These are phyloP conservation scores for Harlomillsia oculata DNA, from an alignment of 1,140 invertebrate genomes.

Conservation along the genomic window DNA sequence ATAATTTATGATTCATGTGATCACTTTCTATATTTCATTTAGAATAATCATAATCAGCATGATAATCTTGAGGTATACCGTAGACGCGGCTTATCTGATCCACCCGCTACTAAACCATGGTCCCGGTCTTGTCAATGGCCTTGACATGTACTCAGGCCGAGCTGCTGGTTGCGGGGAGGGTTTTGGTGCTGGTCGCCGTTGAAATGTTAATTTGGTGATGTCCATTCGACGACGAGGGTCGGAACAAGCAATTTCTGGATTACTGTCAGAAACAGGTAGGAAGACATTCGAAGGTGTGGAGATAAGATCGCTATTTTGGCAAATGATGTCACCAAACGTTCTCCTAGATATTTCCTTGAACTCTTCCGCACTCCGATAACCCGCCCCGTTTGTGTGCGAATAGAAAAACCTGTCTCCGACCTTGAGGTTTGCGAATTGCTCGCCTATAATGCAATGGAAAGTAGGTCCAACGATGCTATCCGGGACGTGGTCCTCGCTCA, in stretches of 20 bases:
- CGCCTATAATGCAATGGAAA: constrained; percentile 46
- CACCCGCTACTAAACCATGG: too few species aligned
- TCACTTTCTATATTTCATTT: too few species aligned
- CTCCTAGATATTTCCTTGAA: constrained; percentile 7
- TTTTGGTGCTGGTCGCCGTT: too few species aligned
- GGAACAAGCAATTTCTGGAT: constrained; percentile 8
- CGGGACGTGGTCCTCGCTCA: constrained; percentile 43
- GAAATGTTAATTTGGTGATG: too few species aligned
- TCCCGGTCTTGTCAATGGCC: too few species aligned
- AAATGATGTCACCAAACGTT: constrained; percentile 32
- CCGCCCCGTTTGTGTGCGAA: constrained; percentile 37
- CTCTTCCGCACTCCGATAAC: constrained; percentile 36
- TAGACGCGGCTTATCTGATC: too few species aligned
- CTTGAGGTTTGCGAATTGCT: constrained; percentile 39
- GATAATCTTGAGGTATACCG: too few species aligned
- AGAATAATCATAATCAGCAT: too few species aligned
- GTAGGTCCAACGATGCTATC: constrained; percentile 49
- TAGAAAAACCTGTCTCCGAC: constrained; percentile 40
- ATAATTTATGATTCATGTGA: too few species aligned
- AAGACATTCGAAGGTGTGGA: constrained; percentile 1
- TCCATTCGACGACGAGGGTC: too few species aligned
- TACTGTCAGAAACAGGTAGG: constrained; percentile 2
- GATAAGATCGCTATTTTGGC: constrained; percentile 26
- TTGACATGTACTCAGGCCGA: too few species aligned
- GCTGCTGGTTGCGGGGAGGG: too few species aligned